Evolutionary conservation across 2,797 vertebrate genomes (phyloP).

Genomic region (Mallotus villosus): DNA sequence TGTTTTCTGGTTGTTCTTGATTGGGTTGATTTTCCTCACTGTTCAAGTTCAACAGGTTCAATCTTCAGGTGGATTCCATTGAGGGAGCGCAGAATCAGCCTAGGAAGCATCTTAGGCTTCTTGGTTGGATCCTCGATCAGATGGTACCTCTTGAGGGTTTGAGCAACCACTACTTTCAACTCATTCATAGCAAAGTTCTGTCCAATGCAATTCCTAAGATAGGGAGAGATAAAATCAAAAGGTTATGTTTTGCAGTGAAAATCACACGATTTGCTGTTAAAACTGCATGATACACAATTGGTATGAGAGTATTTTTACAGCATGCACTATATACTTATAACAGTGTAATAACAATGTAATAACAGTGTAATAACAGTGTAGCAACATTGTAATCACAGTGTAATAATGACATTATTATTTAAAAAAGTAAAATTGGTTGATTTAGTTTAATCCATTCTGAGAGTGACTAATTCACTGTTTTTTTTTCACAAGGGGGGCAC

Average conservation of each 20-base stretch:
- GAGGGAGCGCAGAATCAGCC: slow-evolving; percentile 77
- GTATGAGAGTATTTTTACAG: background rate
- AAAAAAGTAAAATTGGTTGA: no score
- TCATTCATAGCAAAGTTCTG: slow-evolving; percentile 91
- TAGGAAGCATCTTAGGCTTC: slow-evolving; percentile 61
- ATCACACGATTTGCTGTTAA: no score
- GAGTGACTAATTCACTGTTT: no score
- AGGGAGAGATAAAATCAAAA: background rate
- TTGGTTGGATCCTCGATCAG: slow-evolving; percentile 69
- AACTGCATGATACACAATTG: no score
- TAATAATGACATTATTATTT: no score
- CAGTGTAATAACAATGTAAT: no score
- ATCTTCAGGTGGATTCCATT: slow-evolving; percentile 82
- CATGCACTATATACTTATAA: background rate
- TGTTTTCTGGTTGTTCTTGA: no score
- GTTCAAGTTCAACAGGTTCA: slow-evolving; percentile 50
- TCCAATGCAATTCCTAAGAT: slow-evolving; percentile 87
- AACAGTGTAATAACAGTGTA: no score
- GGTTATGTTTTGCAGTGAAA: no score
- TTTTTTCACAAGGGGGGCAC: no score
- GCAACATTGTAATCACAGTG: no score
- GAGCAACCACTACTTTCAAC: slow-evolving; percentile 81
- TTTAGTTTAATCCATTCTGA: no score
- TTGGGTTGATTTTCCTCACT: slow-evolving; percentile 4
- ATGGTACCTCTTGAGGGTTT: slow-evolving; percentile 78